Base-by-base conservation (phyloP, 2,888 invertebrate species). In the Mesoligia furuncula region DNA sequence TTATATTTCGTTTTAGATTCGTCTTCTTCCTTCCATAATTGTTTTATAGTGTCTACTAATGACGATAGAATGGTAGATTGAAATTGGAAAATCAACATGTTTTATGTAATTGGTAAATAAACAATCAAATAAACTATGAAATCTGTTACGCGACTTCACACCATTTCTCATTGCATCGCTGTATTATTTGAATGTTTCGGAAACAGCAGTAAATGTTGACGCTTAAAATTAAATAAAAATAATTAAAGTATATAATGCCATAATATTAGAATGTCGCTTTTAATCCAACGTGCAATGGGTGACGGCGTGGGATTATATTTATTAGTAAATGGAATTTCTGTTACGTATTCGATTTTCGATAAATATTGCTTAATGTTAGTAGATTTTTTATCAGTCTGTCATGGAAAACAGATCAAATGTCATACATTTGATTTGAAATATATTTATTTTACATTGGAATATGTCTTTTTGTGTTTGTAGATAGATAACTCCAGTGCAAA, bases 381-480 rank as follows among this genome's bases (percentile, higher is more conserved):
- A 96, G 96, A 96, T 96, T 96, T 96, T 96, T 96, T 96, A 96
- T 95, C 95, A 95, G 93, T 94, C 94, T 95, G 95, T 96, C 95
- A 93, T 94, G 94, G 92, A 93, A 93, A 93, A 91, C 95, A 95
- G 94, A 94, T 96, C 96, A 96, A 96, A 96, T 96, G 96, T 96
- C 96, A 96, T 96, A 96, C 96, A 96, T 96, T 96, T 96, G 96
- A 95, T 96, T 96, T 95, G 95, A 96, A 96, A 96, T 96, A 96
- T 96, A 96, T 96, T 96, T 96, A 96, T 96, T 96, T 96, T 95
- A 95, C 95, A 96, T 95, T 95, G 94, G 95, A 95, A 95, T 94
- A 93, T 94, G 96, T 95, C 95, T 96, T 96, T 96, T 96, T 96
- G 92, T 96, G 96, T 96, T 95, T 95, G 96, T 96, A 96, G 96